Base-by-base conservation (phyloP, 2,797 vertebrate species). In the Heterohyrax brucei region DNA sequence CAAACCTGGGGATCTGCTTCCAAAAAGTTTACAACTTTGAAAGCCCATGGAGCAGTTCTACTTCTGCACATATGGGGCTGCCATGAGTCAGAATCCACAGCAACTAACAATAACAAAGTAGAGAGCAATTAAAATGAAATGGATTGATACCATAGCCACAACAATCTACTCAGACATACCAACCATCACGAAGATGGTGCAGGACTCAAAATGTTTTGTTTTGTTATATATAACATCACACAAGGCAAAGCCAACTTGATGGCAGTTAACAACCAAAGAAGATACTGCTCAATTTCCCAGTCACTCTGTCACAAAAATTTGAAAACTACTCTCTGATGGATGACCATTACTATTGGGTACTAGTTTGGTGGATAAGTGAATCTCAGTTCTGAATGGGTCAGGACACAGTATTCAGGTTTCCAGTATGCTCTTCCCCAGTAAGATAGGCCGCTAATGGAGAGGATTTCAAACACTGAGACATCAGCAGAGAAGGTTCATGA, bases 231-330 rank as follows among this genome's bases (percentile, higher is more conserved):
- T 33, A 33, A 39, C 1, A 7, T 72, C 13, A 7, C 70, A 18
- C 21, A 7, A 72, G 70, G 18, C 70, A 72, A 33, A 33, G n/a
- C 70, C 18, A 39, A 39, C 70, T 19, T 72, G 70, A 19, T 39
- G 70, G 19, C 70, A 72, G 19, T 21, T 33, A 39, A 39, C 70
- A 33, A 39, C 70, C 33, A 70, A 72, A 78, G 84, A 89, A 88
- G 75, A 73, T 19, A 21, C 0, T 22, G 56, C 7, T 87, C 18
- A 59, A 68, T 89, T 66, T 84, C 24, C 33, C 66, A 44, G 19
- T 56, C 30, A 94, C 16, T 24, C 30, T 81, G 22, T 83, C 75
- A 87, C 75, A 82, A 85, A 68, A 48, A 44, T 75, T 21, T 90
- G 33, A 56, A 53, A 93, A 66, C 1, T 22, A 19, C 19, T 44